phyloP scores from a whole-genome alignment of 2,113 vertebrate species.

The Ceratotherium simum region DNA sequence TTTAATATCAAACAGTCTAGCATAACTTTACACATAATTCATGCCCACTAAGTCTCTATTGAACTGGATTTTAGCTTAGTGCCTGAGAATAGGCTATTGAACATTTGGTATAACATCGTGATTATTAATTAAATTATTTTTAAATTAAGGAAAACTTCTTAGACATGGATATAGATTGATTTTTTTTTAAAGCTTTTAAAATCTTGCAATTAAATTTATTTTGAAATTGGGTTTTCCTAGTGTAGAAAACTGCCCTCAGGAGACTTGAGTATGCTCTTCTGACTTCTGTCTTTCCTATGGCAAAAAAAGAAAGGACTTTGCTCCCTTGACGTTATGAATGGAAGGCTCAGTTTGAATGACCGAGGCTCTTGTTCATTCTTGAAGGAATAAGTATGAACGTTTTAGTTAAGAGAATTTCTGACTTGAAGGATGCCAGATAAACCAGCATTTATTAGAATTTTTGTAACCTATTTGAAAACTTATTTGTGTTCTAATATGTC shows the following conservation, averaged over 20 bases:
- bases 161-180: background rate
- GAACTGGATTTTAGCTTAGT: constrained; percentile 3
- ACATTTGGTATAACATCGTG: background rate
- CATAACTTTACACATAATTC: background rate
- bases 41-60: background rate
- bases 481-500: constrained; percentile 58
- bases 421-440: constrained; percentile 37
- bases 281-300: background rate
- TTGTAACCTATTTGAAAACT: constrained; percentile 43
- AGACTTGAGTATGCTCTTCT: background rate
- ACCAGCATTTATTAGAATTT: constrained; percentile 29
- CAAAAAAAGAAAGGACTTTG: background rate
- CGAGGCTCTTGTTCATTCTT: background rate
- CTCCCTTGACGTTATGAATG: background rate
- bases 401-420: constrained; percentile 24
- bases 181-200: background rate
- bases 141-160: background rate
- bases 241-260: background rate
- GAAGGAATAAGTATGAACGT: background rate
- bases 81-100: background rate
- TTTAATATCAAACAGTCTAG: background rate
- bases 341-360: background rate
- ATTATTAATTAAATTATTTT: constrained; percentile 43
- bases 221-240: background rate
- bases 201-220: constrained; percentile 1